These are phyloP conservation scores for Plebejus melissa DNA, from an alignment of 2,888 invertebrate genomes.

Conservation along the genomic window DNA sequence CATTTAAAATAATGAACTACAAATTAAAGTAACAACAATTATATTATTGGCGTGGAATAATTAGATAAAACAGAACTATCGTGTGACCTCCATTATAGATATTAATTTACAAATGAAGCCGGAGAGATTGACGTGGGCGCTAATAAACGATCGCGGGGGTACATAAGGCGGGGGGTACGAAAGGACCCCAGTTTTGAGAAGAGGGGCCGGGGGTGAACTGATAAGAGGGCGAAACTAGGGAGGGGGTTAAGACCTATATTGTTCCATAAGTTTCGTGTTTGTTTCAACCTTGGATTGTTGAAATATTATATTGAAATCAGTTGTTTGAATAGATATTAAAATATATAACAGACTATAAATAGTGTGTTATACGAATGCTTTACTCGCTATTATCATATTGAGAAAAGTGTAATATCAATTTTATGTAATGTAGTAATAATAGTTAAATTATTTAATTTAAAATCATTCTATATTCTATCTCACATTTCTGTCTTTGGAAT, in stretches of 20 bases:
- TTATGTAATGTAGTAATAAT: too few relatives aligned
- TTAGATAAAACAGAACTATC: constrained; percentile 26
- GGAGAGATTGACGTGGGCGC: constrained; percentile 43
- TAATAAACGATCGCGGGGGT: constrained; percentile 45
- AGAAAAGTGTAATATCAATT: not conserved
- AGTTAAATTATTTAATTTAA: too few relatives aligned
- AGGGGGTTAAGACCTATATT: constrained; percentile 42
- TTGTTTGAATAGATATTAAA: not conserved
- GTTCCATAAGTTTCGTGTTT: constrained; percentile 35
- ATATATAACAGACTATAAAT: not conserved
- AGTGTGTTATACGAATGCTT: not conserved
- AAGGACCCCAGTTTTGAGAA: constrained; percentile 42
- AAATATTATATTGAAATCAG: constrained; percentile 25
- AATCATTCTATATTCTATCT: too few relatives aligned
- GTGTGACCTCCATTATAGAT: constrained; percentile 32
- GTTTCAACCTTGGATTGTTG: constrained; percentile 32
- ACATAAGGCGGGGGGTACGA: constrained; percentile 43
- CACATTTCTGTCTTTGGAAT: too few relatives aligned
- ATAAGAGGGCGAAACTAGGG: constrained; percentile 42
- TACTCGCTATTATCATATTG: not conserved
- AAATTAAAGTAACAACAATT: not conserved
- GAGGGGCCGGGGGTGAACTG: constrained; percentile 45
- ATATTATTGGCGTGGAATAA: not conserved
- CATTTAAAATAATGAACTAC: not conserved
- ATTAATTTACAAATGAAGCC: constrained; percentile 36